Conservation (phyloP, 2,797 vertebrate genomes). For the Ctenosaura bakeri region DNA sequence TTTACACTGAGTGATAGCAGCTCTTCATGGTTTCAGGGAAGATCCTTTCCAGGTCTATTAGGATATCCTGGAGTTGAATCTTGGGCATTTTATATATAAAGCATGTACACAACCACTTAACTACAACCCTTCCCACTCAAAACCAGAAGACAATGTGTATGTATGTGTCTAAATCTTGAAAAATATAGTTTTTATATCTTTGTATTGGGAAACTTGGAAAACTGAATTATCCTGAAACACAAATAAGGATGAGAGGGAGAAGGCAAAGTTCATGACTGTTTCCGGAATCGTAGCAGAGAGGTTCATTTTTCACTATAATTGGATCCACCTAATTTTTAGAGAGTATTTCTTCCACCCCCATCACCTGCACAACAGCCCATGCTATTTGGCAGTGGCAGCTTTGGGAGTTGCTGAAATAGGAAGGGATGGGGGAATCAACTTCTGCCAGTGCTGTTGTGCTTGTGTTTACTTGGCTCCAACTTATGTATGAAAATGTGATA, state of each 20-base stretch:
- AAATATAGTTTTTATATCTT: background rate
- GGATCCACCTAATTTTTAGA: background rate
- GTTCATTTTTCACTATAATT: background rate
- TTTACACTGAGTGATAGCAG: background rate
- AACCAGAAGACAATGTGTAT: background rate
- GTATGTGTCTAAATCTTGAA: background rate
- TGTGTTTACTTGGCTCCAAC: background rate
- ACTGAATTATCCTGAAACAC: background rate
- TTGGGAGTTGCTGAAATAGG: background rate
- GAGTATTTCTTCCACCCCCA: background rate
- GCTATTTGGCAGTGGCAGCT: background rate
- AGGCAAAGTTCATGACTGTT: background rate
- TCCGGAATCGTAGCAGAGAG: background rate
- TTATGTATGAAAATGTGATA: background rate
- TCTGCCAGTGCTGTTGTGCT: background rate
- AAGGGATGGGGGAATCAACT: background rate
- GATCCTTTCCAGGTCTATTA: background rate
- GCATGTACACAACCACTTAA: background rate
- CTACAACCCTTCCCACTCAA: background rate
- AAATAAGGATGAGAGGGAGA: background rate
- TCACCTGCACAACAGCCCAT: background rate
- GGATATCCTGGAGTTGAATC: background rate
- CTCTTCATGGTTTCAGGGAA: background rate
- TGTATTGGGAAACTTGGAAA: background rate
- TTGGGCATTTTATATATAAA: background rate